A percentile compares a stretch with the other conserved stretches of the same genome.
Evolutionary conservation across 2,888 invertebrate genomes (phyloP).

Genomic region (Drosophila mercatorum): DNA sequence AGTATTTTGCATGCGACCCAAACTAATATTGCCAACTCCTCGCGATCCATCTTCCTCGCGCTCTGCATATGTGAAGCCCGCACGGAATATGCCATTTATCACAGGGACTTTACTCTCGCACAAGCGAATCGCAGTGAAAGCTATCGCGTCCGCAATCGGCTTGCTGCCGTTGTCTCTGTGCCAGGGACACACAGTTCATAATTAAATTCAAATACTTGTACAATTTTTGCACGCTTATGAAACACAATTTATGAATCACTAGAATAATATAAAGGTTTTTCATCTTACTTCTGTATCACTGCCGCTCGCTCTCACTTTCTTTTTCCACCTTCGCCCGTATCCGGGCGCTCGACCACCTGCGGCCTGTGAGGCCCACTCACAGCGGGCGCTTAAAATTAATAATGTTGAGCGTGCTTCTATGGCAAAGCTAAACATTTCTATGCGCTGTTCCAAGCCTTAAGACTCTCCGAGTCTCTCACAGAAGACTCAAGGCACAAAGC

Average conservation of each 20-base stretch:
- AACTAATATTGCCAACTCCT: conserved; percentile 46
- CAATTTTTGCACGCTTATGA: conserved; percentile 72
- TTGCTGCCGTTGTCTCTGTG: conserved; percentile 55
- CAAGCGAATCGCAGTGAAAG: conserved; percentile 37
- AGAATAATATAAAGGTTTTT: conserved; percentile 39
- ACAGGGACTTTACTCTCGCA: conserved; percentile 63
- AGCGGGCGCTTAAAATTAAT: conserved; percentile 78
- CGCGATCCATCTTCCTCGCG: conserved; percentile 3
- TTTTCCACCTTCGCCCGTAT: background rate
- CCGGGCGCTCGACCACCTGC: conserved; percentile 59
- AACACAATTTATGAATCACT: conserved; percentile 74
- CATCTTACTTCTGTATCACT: background rate
- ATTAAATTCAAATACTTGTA: conserved; percentile 78
- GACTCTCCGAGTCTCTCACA: background rate
- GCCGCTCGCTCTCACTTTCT: background rate
- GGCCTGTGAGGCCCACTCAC: conserved; percentile 54
- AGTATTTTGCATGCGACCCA: conserved; percentile 64
- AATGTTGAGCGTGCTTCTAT: conserved; percentile 56
- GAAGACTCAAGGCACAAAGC: background rate
- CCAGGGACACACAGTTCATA: conserved; percentile 68
- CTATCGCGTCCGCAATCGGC: conserved; percentile 23
- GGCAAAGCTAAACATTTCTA: conserved; percentile 48
- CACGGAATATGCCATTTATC: conserved; percentile 64
- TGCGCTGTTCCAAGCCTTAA: conserved; percentile 22
- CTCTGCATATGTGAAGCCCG: conserved; percentile 5